Evolutionary conservation across 2,113 vertebrate species (phyloP), one percentile per base, ranked within the genome.

Genomic region (Varanus salvator): DNA sequence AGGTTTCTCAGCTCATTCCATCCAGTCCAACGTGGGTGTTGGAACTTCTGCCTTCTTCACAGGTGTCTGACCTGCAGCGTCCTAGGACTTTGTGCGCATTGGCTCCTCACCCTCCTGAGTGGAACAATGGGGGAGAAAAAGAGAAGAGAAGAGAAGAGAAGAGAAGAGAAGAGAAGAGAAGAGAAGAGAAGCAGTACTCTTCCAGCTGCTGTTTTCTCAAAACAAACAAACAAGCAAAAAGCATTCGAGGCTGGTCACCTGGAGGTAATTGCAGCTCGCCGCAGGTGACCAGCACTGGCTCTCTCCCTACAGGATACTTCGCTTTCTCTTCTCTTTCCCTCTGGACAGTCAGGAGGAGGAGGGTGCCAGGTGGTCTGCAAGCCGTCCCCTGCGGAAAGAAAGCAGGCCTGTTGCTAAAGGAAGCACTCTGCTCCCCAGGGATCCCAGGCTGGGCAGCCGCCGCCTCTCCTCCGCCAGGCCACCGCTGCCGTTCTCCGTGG

Each of bases 401-500:
- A 66, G 3, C 78, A 77, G 75, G 19, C 12, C 50, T 72, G 54
- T 44, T 64, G 4, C 1, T 8, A 25, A 91, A 71, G 4, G 12
- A 72, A 87, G 86, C 2, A 0, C 15, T 25, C 77, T 29, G 21
- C 38, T 88, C 64, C 34, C 1, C 1, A 0, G 50, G 21, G 38
- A 44, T 27, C 25, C 60, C 9, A 52, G 34, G 87, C 80, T 0
- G 31, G 84, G 4, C 64, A 29, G 27, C 12, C 27, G 21, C 57
- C 3, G 57, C 57, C 52, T 6, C 31, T 84, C 90, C 87, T 74
- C 74, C 3, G 23, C 14, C 38, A 50, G 68, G 1, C 57, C 0
- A 17, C 54, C 14, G 27, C 60, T 23, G 57, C 76, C 74, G 38
- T 44, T 0, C 0, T 0, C 78, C 80, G 71, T 82, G 0, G 0